Base-by-base conservation (phyloP, 1,140 invertebrate species). In the Hylaeus volcanicus region DNA sequence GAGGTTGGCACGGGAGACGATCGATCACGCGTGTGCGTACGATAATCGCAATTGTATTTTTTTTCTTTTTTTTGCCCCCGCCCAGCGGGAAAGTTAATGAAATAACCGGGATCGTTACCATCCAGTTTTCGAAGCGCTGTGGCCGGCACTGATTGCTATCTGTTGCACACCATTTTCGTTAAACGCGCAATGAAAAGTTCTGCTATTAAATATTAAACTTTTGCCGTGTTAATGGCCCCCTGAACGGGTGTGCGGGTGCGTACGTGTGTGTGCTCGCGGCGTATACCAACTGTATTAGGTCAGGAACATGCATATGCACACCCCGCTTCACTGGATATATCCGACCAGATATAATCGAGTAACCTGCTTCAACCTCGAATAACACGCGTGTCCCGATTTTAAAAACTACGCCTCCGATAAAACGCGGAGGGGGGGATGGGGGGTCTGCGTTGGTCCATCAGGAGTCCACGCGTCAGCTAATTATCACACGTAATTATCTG, bases 341-440 rank as follows among this genome's bases (percentile, higher is more conserved):
- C 48, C 39, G 63, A 66, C 48, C 72, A 77, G 74, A 83, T 83
- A 68, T 74, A 81, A 87, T 86, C 80, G 43, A 69, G 61, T 64
- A 81, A 86, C 75, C 74, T 45, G 74, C 60, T 86, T 86, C 63
- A 81, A 73, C 72, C 51, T 64, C 61, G 63, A 83, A 77, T 83
- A 83, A 78, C 53, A 71, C 74, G 60, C 60, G 71, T 26, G 26
- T 45, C 58, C 84, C 58, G 70, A 78, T 86, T 85, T 58, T 75
- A 80, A 69, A 51, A 68, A 69, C 48, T 43, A 9, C 56, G 55
- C 73, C 43, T 70, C 75, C 63, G 63, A 65, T 73, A 64, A 71
- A 65, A 43, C 53, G 39, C n/a, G 64, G 37, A n/a, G 45, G 45
- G 45, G 45, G 3, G 26, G 37, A 14, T 2, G 3, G n/a, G n/a